Percentiles rank a stretch among this genome's conserved stretches.
Evolutionary conservation across 2,888 invertebrate species (phyloP).

Genomic region (Lissonota sp.): DNA sequence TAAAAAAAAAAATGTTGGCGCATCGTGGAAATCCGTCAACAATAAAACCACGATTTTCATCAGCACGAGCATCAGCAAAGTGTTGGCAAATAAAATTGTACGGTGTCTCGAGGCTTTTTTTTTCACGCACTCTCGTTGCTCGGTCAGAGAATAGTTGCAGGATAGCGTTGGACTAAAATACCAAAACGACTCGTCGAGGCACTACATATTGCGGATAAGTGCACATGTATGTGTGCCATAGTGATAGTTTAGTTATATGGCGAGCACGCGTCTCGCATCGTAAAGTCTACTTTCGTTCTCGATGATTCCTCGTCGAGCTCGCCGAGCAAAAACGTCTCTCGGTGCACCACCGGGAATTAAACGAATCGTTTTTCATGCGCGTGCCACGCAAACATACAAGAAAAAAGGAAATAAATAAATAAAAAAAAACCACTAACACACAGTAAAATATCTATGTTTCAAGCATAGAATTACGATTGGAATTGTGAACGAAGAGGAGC

Average conservation of each 20-base stretch:
- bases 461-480: slow-evolving; percentile 45
- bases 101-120: background rate
- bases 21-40: no score
- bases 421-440: no score
- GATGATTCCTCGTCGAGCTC: slow-evolving; percentile 52
- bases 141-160: background rate
- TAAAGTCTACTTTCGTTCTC: slow-evolving; percentile 65
- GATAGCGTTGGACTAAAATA: slow-evolving; percentile 38
- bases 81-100: slow-evolving; percentile 5
- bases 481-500: slow-evolving; percentile 38
- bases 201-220: no score
- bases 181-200: background rate
- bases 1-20: background rate
- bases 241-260: slow-evolving; percentile 3
- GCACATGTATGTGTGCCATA: no score
- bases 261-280: slow-evolving; percentile 63
- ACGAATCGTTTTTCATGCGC: slow-evolving; percentile 63
- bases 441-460: background rate
- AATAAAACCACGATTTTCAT: background rate
- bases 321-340: background rate
- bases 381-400: slow-evolving; percentile 35
- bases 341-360: slow-evolving; percentile 42
- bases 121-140: slow-evolving; percentile 36
- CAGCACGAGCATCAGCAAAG: background rate
- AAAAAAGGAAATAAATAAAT: background rate